phyloP scores from a whole-genome alignment of 2,113 vertebrate species.

The Leptobrachium leishanense region DNA sequence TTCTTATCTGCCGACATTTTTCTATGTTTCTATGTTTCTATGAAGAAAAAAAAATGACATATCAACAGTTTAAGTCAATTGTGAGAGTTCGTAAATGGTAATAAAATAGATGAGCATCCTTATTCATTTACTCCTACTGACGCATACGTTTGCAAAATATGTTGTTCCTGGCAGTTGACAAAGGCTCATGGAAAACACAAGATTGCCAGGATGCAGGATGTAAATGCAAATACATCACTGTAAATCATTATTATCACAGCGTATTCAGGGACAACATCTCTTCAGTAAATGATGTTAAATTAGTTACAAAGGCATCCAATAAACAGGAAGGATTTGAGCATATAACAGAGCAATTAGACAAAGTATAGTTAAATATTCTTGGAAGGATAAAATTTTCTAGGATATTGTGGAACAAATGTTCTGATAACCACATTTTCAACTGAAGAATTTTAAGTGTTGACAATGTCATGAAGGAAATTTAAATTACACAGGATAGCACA shows the following conservation, averaged over 20 bases:
- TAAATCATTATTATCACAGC: slow-evolving; percentile 28
- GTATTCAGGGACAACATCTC: slow-evolving; percentile 21
- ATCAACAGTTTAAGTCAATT: no score
- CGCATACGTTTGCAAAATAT: background rate
- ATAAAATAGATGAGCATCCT: background rate
- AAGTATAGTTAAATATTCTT: slow-evolving; percentile 27
- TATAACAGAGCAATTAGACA: slow-evolving; percentile 25
- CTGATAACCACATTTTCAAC: background rate
- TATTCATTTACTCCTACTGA: background rate
- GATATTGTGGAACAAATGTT: slow-evolving; percentile 36
- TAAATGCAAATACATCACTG: slow-evolving; percentile 26
- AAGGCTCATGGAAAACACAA: background rate
- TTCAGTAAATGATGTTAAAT: slow-evolving; percentile 36
- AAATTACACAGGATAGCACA: background rate
- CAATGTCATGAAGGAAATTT: background rate
- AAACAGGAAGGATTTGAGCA: slow-evolving; percentile 30
- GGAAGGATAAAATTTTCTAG: slow-evolving; percentile 22
- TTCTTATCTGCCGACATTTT: no score
- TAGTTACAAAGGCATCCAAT: slow-evolving; percentile 33
- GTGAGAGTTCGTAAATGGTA: background rate
- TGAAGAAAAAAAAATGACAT: no score
- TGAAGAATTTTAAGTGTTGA: slow-evolving; percentile 29
- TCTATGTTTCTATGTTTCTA: no score
- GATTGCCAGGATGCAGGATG: slow-evolving; percentile 1
- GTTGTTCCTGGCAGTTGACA: slow-evolving; percentile 14